Evolutionary conservation across 2,113 vertebrate species (phyloP).

Genomic region (Ivindomyrus marchei): DNA sequence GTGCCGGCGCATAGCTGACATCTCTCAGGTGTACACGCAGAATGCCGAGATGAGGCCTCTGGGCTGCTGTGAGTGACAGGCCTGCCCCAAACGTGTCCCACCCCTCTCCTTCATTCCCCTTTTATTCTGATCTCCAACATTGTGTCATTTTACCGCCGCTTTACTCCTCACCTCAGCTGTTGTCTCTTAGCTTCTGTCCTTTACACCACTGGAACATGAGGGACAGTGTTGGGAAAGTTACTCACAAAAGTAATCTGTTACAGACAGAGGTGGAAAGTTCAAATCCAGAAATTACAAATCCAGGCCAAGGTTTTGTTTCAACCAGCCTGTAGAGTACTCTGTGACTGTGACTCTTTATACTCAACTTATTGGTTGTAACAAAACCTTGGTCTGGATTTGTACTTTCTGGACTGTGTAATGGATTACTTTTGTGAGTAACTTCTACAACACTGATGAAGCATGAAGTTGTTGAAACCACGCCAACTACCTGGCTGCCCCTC

Average conservation of each 20-base stretch:
- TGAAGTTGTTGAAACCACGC: neutral
- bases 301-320: neutral
- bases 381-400: too few relatives aligned
- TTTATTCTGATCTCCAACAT: neutral
- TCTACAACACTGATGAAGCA: neutral
- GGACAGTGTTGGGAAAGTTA: neutral
- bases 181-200: neutral
- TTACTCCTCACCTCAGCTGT: neutral
- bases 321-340: neutral
- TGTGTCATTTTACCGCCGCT: neutral
- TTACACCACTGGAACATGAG: neutral
- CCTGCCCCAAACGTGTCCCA: neutral
- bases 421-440: neutral
- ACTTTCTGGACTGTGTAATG: neutral
- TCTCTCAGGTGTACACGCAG: slow-evolving; percentile 72
- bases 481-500: neutral
- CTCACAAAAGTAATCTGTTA: neutral
- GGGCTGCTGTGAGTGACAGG: slow-evolving; percentile 63
- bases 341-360: too few relatives aligned
- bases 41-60: slow-evolving; percentile 71
- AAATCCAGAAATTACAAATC: neutral
- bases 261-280: neutral
- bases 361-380: too few relatives aligned
- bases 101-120: neutral
- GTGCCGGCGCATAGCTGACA: slow-evolving; percentile 62